Evolutionary conservation across 2,113 vertebrate species (phyloP), one percentile per base, ranked within the genome.

Genomic region (Formicarius rufipectus): DNA sequence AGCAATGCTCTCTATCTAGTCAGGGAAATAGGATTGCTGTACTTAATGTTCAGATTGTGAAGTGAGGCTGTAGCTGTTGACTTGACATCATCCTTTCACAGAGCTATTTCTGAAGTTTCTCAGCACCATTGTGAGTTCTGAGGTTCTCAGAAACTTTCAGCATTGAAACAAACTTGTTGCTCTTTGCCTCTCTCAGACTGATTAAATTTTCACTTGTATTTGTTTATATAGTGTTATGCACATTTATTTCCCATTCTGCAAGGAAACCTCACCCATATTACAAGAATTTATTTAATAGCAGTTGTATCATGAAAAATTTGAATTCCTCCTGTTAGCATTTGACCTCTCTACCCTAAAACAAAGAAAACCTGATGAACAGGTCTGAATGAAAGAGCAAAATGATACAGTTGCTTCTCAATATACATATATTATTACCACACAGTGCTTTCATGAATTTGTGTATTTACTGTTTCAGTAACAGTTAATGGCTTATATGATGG

Each of bases 51-150:
- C 85, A 97, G 92, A 21, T 24, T n/a, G 45, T 79, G 93, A 98
- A 95, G 55, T 96, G 96, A 87, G 75, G 78, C 92, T 95, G 92
- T 69, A 97, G 94, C 24, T 89, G 95, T 90, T 90, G 95, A 93
- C 97, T 98, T 91, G 93, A 93, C 49, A 94, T 53, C 67, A 94
- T 94, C 64, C 88, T 96, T 82, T 95, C 94, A 77, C 87, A 86
- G 55, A 98, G 87, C 49, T 97, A 35, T 67, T 97, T 90, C 81
- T 97, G 94, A 95, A 97, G 96, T 95, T 96, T 97, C 80, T 97
- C 93, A 68, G 95, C 64, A 87, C 77, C n/a, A 4, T 78, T 9
- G 22, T 93, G 77, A 56, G 63, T 82, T 84, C 75, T 94, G 78
- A 83, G 42, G 37, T 47, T 89, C 81, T 93, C 80, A 71, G 95